These are phyloP conservation scores for Adelges cooleyi DNA, from an alignment of 1,140 invertebrate species.

Conservation along the genomic window DNA sequence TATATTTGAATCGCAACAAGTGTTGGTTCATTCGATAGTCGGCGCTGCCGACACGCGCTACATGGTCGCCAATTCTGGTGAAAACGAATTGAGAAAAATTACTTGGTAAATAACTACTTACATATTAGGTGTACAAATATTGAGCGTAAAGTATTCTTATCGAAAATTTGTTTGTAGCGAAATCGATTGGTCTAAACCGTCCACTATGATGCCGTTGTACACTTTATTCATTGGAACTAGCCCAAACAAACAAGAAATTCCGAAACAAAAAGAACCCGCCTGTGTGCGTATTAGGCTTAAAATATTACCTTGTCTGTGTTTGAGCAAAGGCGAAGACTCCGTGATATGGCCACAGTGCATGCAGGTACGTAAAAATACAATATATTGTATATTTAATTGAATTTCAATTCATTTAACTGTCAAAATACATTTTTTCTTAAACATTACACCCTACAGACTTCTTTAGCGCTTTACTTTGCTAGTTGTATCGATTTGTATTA, in stretches of 20 bases:
- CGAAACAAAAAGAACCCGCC: background rate
- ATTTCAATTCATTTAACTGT: too few species aligned
- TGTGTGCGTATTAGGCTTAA: slow-evolving; percentile 8
- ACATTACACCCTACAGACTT: too few species aligned
- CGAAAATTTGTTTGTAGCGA: background rate
- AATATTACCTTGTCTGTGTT: slow-evolving; percentile 9
- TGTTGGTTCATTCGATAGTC: slow-evolving; percentile 16
- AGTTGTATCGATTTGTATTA: too few species aligned
- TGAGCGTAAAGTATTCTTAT: background rate
- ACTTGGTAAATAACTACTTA: slow-evolving; percentile 1
- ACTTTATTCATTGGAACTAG: slow-evolving; percentile 8
- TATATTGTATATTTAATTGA: too few species aligned
- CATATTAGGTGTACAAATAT: background rate
- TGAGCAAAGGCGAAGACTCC: slow-evolving; percentile 11
- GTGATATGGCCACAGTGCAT: slow-evolving; percentile 33
- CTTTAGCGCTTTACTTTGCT: too few species aligned
- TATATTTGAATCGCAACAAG: slow-evolving; percentile 7
- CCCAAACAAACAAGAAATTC: background rate
- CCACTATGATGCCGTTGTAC: slow-evolving; percentile 23
- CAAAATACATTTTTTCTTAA: too few species aligned
- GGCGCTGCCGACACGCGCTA: slow-evolving; percentile 8
- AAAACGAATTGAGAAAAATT: slow-evolving; percentile 14
- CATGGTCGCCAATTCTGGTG: slow-evolving; percentile 4
- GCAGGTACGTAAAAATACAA: slow-evolving; percentile 37
- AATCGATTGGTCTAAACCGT: slow-evolving; percentile 8